These are phyloP conservation scores for Nomada ruficornis DNA, from an alignment of 2,888 invertebrate genomes.

Conservation along the genomic window DNA sequence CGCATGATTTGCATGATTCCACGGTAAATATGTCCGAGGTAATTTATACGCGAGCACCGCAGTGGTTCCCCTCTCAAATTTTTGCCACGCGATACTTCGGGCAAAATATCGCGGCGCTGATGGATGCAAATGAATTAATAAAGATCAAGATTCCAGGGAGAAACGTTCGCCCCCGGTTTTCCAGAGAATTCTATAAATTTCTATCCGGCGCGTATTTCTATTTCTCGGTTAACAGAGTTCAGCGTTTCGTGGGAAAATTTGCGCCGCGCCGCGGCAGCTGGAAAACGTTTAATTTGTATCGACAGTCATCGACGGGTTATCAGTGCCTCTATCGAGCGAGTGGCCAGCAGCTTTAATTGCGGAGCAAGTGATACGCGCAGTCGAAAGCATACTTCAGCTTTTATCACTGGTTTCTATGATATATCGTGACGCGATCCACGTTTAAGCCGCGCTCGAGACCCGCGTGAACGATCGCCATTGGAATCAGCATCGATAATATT, in stretches of 20 bases:
- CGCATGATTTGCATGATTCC: constrained; percentile 60
- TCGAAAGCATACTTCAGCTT: constrained; percentile 39
- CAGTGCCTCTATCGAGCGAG: constrained; percentile 65
- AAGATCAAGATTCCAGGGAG: background rate
- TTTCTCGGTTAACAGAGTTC: background rate
- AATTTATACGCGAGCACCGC: background rate
- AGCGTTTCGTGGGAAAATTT: constrained; percentile 34
- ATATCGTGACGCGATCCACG: constrained; percentile 35
- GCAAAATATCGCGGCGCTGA: background rate
- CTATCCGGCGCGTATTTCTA: background rate
- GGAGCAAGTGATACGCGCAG: constrained; percentile 66
- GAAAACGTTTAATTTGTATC: constrained; percentile 69
- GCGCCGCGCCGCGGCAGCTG: background rate
- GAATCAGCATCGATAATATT: constrained; percentile 14
- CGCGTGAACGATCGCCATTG: background rate
- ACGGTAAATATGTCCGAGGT: constrained; percentile 45
- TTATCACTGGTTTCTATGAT: constrained; percentile 58
- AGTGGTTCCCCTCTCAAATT: no score
- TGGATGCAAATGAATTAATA: background rate
- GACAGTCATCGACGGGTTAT: constrained; percentile 69
- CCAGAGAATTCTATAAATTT: background rate
- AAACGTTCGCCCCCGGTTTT: background rate
- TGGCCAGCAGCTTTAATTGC: constrained; percentile 73
- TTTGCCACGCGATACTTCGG: no score
- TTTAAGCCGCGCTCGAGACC: constrained; percentile 41